Conservation (phyloP, 2,797 vertebrate genomes). For the Tragelaphus eurycerus region DNA sequence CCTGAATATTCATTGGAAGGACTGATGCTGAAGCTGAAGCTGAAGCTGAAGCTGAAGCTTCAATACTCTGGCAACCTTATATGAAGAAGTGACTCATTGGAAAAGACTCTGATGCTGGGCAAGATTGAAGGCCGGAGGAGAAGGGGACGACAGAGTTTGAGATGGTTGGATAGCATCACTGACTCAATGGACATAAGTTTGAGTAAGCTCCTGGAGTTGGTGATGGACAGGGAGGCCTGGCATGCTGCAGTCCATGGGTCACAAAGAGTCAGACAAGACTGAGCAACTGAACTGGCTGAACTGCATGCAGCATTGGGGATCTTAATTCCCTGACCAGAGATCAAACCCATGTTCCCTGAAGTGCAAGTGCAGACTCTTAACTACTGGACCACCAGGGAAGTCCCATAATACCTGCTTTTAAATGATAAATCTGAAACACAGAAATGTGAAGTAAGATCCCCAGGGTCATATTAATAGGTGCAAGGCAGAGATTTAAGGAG, state of each 20-base stretch:
- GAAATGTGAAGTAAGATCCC: neutral
- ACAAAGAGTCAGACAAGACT: neutral
- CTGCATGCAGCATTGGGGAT: neutral
- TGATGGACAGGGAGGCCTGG: neutral
- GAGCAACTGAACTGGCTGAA: neutral
- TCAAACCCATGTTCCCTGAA: neutral
- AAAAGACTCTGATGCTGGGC: neutral
- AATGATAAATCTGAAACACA: neutral
- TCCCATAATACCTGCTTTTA: neutral
- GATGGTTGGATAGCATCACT: neutral
- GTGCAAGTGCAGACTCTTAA: neutral
- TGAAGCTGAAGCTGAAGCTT: neutral
- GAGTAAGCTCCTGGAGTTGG: accelerated
- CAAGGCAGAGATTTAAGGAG: neutral
- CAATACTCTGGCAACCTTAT: neutral
- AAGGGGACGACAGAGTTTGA: neutral
- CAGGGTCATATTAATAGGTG: neutral
- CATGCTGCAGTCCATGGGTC: neutral
- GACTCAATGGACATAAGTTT: neutral
- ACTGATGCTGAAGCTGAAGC: neutral
- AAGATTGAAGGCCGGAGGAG: neutral
- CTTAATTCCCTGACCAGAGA: neutral
- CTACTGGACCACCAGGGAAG: neutral
- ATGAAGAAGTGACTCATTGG: neutral
- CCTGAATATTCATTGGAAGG: neutral